Evolutionary conservation across 2,888 invertebrate species (phyloP).

Genomic region (Rhogogaster chlorosoma): DNA sequence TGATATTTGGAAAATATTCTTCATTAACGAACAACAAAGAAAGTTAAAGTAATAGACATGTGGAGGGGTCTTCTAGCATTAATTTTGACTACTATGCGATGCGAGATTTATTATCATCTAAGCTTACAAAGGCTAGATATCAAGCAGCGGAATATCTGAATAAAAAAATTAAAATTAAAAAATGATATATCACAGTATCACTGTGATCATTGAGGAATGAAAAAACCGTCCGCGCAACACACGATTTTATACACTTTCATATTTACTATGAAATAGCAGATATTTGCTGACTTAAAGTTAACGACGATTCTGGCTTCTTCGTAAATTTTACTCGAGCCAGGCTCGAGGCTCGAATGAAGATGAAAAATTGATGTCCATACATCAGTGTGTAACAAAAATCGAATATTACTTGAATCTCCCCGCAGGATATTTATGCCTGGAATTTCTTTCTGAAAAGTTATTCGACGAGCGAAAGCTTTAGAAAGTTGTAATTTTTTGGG

Average conservation of each 20-base stretch:
- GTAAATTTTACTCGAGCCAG: neutral
- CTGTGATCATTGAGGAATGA: neutral
- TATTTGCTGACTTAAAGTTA: neutral
- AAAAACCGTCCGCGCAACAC: neutral
- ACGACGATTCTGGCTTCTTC: neutral
- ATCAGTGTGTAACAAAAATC: slow-evolving; percentile 7
- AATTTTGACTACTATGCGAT: slow-evolving; percentile 46
- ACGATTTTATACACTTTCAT: neutral
- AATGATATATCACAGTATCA: neutral
- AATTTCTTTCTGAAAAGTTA: slow-evolving; percentile 22
- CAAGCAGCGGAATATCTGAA: neutral
- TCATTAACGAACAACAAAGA: neutral
- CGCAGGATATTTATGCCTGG: neutral
- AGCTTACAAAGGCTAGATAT: slow-evolving; percentile 12
- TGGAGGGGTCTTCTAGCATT: slow-evolving; percentile 71
- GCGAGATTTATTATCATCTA: slow-evolving; percentile 13
- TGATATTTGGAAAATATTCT: slow-evolving; percentile 43
- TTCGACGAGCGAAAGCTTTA: neutral
- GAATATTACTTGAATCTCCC: slow-evolving; percentile 19
- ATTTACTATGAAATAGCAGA: neutral
- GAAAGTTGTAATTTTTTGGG: slow-evolving; percentile 21
- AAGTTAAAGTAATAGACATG: slow-evolving; percentile 49
- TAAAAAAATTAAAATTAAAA: no score
- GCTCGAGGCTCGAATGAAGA: neutral
- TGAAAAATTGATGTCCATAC: neutral